phyloP scores from a whole-genome alignment of 1,140 invertebrate genomes.

The Meloidogyne hapla region DNA sequence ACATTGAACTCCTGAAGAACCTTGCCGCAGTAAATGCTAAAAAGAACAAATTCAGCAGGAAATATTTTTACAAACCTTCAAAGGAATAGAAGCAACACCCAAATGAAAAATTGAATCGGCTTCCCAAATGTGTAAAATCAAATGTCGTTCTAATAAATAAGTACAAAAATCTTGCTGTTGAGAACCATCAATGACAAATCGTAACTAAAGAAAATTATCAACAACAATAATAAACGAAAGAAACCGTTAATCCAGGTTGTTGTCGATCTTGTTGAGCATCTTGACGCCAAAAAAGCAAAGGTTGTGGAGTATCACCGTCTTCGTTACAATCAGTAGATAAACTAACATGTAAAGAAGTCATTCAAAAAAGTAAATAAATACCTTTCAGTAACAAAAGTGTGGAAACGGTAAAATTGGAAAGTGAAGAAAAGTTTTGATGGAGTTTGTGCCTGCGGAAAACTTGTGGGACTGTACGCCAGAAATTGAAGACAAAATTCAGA shows the following conservation, averaged over 20 bases:
- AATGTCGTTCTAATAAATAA: conserved; percentile 31
- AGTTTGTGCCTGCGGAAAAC: conserved; percentile 21
- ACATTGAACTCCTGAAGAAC: conserved; percentile 37
- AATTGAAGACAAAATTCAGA: conserved; percentile 37
- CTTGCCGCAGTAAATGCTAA: conserved; percentile 40
- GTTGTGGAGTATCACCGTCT: neutral
- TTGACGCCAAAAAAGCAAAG: neutral
- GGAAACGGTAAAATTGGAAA: conserved; percentile 48
- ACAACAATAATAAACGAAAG: neutral
- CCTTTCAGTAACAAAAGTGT: conserved; percentile 45
- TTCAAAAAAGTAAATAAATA: conserved; percentile 14
- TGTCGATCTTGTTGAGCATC: neutral
- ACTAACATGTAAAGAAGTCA: conserved; percentile 2
- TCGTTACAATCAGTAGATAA: conserved; percentile 12
- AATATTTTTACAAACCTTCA: neutral
- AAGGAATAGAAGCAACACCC: neutral
- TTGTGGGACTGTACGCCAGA: conserved; percentile 25
- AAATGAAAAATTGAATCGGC: conserved; percentile 47
- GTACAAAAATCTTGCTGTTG: conserved; percentile 41
- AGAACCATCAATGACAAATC: conserved; percentile 20
- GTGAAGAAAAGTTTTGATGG: conserved; percentile 43
- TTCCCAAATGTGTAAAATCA: conserved; percentile 55
- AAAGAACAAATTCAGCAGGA: neutral
- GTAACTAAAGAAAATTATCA: conserved; percentile 3
- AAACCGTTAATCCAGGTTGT: conserved; percentile 6